phyloP scores from a whole-genome alignment of 2,797 vertebrate genomes.

The Limnodromus scolopaceus region DNA sequence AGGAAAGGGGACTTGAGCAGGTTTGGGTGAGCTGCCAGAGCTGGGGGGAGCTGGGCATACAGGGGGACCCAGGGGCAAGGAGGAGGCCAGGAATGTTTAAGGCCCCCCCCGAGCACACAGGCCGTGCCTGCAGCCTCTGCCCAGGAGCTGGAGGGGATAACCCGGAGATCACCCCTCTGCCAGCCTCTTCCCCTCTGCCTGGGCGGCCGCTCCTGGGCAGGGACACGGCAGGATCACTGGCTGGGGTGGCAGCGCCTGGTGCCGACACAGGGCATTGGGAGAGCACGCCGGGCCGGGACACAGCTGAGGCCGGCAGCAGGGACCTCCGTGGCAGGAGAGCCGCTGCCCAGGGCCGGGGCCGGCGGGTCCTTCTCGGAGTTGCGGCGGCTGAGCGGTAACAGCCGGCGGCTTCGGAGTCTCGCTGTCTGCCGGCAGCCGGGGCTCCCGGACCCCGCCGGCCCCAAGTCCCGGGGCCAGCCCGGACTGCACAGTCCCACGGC shows the following conservation, averaged over 20 bases:
- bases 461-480: neutral
- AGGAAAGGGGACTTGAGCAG: neutral
- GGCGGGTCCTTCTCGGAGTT: neutral
- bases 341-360: neutral
- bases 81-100: rapidly evolving
- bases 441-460: neutral
- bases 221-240: neutral
- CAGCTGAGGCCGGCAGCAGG: neutral
- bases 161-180: neutral
- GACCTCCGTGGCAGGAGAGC: neutral
- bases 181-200: neutral
- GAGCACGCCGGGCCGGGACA: neutral
- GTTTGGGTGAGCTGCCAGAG: neutral
- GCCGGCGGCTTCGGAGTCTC: neutral
- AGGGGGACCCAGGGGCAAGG: no score
- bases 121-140: neutral
- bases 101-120: neutral
- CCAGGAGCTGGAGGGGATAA: neutral
- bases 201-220: neutral
- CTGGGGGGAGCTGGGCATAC: no score
- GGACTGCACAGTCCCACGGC: neutral
- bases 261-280: neutral
- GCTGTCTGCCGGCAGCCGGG: neutral
- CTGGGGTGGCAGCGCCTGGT: neutral
- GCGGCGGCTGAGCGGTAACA: neutral